Evolutionary conservation across 2,888 invertebrate genomes (phyloP).

Genomic region (Callimorpha dominula): DNA sequence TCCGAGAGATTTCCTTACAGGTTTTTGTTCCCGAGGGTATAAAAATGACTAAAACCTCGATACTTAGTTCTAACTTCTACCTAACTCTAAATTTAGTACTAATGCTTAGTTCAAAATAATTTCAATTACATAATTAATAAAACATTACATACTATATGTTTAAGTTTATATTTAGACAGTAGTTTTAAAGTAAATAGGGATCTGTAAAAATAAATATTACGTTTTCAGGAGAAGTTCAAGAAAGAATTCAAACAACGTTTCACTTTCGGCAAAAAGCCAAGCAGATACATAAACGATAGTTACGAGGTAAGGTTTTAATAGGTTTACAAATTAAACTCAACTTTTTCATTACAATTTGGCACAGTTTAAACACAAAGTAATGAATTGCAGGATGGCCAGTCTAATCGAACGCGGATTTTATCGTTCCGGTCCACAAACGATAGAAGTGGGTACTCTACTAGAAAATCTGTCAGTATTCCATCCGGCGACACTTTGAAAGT

Average conservation of each 20-base stretch:
- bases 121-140: neutral
- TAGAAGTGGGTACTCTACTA: constrained; percentile 70
- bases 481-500: constrained; percentile 67
- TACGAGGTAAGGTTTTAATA: constrained; percentile 71
- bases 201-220: neutral
- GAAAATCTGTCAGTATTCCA: constrained; percentile 73
- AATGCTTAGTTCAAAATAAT: neutral
- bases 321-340: constrained; percentile 10
- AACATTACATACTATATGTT: too few species aligned
- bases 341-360: constrained; percentile 2
- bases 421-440: constrained; percentile 81
- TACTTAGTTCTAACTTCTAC: too few species aligned
- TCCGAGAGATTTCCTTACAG: constrained; percentile 40
- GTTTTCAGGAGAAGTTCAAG: constrained; percentile 91
- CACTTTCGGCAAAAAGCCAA: constrained; percentile 84
- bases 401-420: constrained; percentile 77
- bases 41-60: constrained; percentile 12
- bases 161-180: neutral
- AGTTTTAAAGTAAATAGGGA: neutral
- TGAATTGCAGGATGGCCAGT: constrained; percentile 78
- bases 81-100: too few species aligned
- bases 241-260: constrained; percentile 91
- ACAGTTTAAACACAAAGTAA: constrained; percentile 21
- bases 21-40: constrained; percentile 21
- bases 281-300: constrained; percentile 78